Conservation (phyloP, 92 coral and sea anemone genomes). For the Palythoa caribaeorum region DNA sequence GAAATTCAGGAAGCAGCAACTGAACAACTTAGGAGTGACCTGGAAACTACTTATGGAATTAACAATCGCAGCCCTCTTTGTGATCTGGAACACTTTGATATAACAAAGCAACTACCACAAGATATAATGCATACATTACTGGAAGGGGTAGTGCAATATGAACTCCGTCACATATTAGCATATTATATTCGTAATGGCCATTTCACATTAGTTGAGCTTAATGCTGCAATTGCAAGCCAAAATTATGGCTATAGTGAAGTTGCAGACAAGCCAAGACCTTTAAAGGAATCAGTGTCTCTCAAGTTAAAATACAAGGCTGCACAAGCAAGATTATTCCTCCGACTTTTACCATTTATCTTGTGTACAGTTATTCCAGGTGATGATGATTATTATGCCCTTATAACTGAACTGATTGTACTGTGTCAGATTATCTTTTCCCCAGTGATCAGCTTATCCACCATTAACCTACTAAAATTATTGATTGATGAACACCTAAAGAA, state of each 20-base stretch:
- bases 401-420: slow-evolving; percentile 38
- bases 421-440: slow-evolving; percentile 47
- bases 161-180: neutral
- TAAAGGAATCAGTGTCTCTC: slow-evolving; percentile 37
- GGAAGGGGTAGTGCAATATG: slow-evolving; percentile 64
- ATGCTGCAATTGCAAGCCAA: slow-evolving; percentile 42
- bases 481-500: slow-evolving; percentile 30
- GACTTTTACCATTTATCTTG: slow-evolving; percentile 68
- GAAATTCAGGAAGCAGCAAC: slow-evolving; percentile 45
- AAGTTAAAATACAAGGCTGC: slow-evolving; percentile 51
- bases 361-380: slow-evolving; percentile 58
- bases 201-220: slow-evolving; percentile 14
- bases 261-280: slow-evolving; percentile 47
- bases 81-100: slow-evolving; percentile 61
- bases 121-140: slow-evolving; percentile 81
- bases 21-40: slow-evolving; percentile 24
- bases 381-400: slow-evolving; percentile 47
- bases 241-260: slow-evolving; percentile 50
- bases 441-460: slow-evolving; percentile 40
- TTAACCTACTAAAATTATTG: slow-evolving; percentile 25
- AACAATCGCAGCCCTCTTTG: slow-evolving; percentile 36
- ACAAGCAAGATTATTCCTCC: slow-evolving; percentile 50
- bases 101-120: slow-evolving; percentile 66
- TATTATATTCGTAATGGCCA: neutral
- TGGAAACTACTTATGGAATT: slow-evolving; percentile 48